A percentile compares a stretch with the other conserved stretches of the same genome.
Evolutionary conservation across 2,888 invertebrate genomes (phyloP).

Genomic region (Cerastis rubricosa): DNA sequence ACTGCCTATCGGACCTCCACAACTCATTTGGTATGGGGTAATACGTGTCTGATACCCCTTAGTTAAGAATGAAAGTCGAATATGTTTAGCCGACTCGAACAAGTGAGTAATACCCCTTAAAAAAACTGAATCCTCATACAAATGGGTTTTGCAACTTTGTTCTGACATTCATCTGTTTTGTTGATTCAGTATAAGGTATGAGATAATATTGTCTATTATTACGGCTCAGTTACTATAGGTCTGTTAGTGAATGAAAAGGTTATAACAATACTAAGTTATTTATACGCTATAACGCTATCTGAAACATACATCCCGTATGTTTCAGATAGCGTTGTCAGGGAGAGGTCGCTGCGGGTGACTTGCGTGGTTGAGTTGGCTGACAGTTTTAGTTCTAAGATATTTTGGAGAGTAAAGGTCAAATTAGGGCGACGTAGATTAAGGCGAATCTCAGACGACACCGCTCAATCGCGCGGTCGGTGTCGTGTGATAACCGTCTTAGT

Average conservation of each 20-base stretch:
- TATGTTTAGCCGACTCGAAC: neutral
- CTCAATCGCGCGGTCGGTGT: neutral
- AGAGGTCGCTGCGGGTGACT: slow-evolving; percentile 5
- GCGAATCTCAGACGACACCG: neutral
- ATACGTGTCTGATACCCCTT: neutral
- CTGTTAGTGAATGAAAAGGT: slow-evolving; percentile 25
- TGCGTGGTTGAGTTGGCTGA: neutral
- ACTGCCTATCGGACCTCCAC: neutral
- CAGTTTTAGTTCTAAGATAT: slow-evolving; percentile 17
- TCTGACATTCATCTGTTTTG: slow-evolving; percentile 43
- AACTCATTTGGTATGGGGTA: neutral
- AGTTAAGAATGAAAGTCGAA: neutral
- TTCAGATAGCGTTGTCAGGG: slow-evolving; percentile 8
- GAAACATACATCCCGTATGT: too few relatives aligned
- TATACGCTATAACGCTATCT: too few relatives aligned
- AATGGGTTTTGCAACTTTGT: slow-evolving; percentile 31
- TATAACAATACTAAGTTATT: slow-evolving; percentile 27
- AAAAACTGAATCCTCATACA: slow-evolving; percentile 36
- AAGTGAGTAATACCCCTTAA: slow-evolving; percentile 1
- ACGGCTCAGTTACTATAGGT: slow-evolving; percentile 11
- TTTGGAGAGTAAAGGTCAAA: neutral
- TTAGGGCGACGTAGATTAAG: neutral
- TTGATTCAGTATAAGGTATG: slow-evolving; percentile 18
- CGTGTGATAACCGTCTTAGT: neutral
- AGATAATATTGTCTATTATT: slow-evolving; percentile 36